A percentile compares a stretch with the other conserved stretches of the same genome.
Conservation (phyloP, 1,140 invertebrate genomes). For the Papilio polytes region DNA sequence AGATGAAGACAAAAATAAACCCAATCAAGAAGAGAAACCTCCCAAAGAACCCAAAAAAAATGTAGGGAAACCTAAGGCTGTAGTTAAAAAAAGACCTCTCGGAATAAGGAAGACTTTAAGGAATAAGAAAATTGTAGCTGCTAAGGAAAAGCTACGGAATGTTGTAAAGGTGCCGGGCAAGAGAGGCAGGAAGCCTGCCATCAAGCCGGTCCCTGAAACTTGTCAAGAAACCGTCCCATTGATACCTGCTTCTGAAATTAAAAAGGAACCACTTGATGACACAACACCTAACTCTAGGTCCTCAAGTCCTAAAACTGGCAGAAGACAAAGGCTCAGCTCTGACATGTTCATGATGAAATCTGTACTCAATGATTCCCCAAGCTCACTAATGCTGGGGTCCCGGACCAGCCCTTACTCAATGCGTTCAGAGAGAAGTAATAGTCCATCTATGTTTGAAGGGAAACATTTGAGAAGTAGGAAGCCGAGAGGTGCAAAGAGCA, state of each 20-base stretch:
- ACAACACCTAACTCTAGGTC: slow-evolving; percentile 73
- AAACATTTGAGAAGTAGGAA: slow-evolving; percentile 88
- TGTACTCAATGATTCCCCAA: slow-evolving; percentile 71
- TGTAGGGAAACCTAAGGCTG: slow-evolving; percentile 67
- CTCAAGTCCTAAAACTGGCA: slow-evolving; percentile 77
- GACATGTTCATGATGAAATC: slow-evolving; percentile 80
- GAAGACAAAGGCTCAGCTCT: slow-evolving; percentile 75
- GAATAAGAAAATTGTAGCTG: slow-evolving; percentile 70
- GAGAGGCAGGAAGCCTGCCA: slow-evolving; percentile 64
- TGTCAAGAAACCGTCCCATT: slow-evolving; percentile 67
- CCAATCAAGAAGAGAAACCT: slow-evolving; percentile 74
- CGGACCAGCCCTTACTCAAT: slow-evolving; percentile 84
- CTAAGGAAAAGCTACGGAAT: slow-evolving; percentile 70
- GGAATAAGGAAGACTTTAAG: slow-evolving; percentile 77
- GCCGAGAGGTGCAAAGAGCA: slow-evolving; percentile 84
- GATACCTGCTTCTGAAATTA: slow-evolving; percentile 78
- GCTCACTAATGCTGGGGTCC: slow-evolving; percentile 67
- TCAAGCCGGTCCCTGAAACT: slow-evolving; percentile 60
- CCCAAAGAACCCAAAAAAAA: slow-evolving; percentile 73
- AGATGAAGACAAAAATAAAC: slow-evolving; percentile 71
- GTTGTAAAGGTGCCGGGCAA: slow-evolving; percentile 66
- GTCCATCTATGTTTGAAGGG: slow-evolving; percentile 72
- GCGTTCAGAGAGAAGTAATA: slow-evolving; percentile 83
- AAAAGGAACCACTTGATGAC: slow-evolving; percentile 77
- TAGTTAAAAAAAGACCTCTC: slow-evolving; percentile 74